Conservation (phyloP, 2,797 vertebrate genomes). For the Etheostoma perlongum region DNA sequence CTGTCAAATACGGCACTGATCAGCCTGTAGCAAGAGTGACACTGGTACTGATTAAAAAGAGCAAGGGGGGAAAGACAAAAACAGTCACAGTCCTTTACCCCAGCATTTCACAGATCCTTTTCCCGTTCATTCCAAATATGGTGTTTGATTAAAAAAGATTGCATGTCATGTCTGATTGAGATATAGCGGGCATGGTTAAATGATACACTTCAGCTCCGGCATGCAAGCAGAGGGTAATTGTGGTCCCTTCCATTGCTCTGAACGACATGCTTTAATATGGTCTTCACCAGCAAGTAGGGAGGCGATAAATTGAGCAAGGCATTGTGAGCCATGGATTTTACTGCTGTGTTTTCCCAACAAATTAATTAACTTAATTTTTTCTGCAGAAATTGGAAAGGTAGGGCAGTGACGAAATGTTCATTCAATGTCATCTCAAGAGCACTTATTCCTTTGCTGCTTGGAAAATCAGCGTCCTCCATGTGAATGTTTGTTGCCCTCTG, state of each 20-base stretch:
- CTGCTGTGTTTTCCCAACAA: constrained; percentile 65
- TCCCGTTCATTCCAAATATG: constrained; percentile 32
- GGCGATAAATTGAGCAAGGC: constrained; percentile 62
- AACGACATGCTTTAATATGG: constrained; percentile 67
- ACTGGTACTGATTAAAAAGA: constrained; percentile 75
- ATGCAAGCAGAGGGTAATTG: constrained; percentile 54
- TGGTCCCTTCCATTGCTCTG: constrained; percentile 44
- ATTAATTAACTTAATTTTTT: constrained; percentile 74
- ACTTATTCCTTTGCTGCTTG: constrained; percentile 50
- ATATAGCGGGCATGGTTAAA: constrained; percentile 56
- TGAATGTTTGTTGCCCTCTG: neutral
- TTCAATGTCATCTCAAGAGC: constrained; percentile 76
- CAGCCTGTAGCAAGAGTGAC: constrained; percentile 69
- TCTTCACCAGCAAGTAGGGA: constrained; percentile 44
- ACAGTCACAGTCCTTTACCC: constrained; percentile 40
- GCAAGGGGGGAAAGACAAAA: constrained; percentile 13
- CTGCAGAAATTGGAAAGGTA: constrained; percentile 49
- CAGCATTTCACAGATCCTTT: constrained; percentile 44
- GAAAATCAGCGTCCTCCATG: constrained; percentile 13
- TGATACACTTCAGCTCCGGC: constrained; percentile 64
- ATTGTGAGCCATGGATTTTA: constrained; percentile 51
- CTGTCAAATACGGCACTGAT: constrained; percentile 78
- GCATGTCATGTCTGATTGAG: constrained; percentile 59
- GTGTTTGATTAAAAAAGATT: constrained; percentile 72
- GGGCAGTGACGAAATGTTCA: constrained; percentile 47